phyloP scores from a whole-genome alignment of 2,888 invertebrate genomes.

The Scaptomyza reducta region DNA sequence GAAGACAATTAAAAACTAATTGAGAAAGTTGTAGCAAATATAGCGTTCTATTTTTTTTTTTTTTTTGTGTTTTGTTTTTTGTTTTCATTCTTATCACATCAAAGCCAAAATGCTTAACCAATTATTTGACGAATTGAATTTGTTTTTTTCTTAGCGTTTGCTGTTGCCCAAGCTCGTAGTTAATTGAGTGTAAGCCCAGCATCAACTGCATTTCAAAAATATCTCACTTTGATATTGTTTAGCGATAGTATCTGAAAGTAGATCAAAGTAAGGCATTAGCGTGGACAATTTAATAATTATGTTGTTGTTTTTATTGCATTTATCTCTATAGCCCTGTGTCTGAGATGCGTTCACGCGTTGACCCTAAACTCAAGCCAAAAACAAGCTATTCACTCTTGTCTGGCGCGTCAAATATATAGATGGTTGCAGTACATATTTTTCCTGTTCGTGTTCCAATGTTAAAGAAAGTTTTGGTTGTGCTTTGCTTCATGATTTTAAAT shows the following conservation, averaged over 20 bases:
- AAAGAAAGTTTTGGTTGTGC: background rate
- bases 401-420: conserved; percentile 29
- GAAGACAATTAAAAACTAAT: conserved; percentile 42
- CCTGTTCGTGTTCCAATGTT: background rate
- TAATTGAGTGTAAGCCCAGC: conserved; percentile 29
- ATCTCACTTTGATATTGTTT: conserved; percentile 33
- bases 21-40: conserved; percentile 46
- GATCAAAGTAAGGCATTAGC: conserved; percentile 50
- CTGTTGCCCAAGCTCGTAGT: conserved; percentile 36
- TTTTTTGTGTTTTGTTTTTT: conserved; percentile 1
- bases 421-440: background rate
- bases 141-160: conserved; percentile 9
- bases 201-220: conserved; percentile 21
- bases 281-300: background rate
- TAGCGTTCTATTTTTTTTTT: conserved; percentile 42
- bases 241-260: conserved; percentile 67
- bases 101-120: conserved; percentile 46
- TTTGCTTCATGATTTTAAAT: too few relatives aligned
- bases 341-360: conserved; percentile 38
- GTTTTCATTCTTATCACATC: conserved; percentile 54
- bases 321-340: conserved; percentile 52
- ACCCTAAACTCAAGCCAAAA: conserved; percentile 22
- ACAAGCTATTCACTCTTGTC: conserved; percentile 18
- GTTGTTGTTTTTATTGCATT: conserved; percentile 17
- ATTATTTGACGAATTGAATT: conserved; percentile 32